Evolutionary conservation across 2,113 vertebrate species (phyloP).

Genomic region (Tachycineta bicolor): DNA sequence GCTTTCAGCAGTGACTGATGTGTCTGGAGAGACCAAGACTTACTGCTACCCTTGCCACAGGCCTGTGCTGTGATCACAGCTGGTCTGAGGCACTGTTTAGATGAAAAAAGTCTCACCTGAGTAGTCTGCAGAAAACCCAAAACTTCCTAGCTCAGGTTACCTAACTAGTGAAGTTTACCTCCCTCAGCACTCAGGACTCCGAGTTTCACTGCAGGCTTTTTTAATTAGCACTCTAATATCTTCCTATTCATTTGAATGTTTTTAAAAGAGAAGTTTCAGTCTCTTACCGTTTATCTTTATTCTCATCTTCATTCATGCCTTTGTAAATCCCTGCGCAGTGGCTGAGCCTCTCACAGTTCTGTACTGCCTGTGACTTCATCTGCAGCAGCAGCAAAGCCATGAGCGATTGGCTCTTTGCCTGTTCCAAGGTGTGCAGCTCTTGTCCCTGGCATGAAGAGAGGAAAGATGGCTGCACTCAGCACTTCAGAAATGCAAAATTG

Average conservation of each 20-base stretch:
- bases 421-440: not conserved
- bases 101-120: not conserved
- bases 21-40: not conserved
- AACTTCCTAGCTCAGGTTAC: not conserved
- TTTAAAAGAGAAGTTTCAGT: not conserved
- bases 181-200: not conserved
- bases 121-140: not conserved
- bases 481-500: not conserved
- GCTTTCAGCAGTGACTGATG: not conserved
- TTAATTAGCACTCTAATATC: not conserved
- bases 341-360: not conserved
- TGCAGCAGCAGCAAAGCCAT: not conserved
- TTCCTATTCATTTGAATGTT: not conserved
- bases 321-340: not conserved
- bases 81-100: not conserved
- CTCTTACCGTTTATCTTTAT: not conserved
- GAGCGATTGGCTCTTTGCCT: not conserved
- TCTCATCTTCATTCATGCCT: not conserved
- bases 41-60: not conserved
- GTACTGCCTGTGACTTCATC: not conserved
- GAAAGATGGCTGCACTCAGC: not conserved
- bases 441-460: not conserved
- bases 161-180: not conserved
- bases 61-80: not conserved
- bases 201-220: not conserved